Base-by-base conservation (phyloP, 2,888 invertebrate species). In the Serrognathus titanus region DNA sequence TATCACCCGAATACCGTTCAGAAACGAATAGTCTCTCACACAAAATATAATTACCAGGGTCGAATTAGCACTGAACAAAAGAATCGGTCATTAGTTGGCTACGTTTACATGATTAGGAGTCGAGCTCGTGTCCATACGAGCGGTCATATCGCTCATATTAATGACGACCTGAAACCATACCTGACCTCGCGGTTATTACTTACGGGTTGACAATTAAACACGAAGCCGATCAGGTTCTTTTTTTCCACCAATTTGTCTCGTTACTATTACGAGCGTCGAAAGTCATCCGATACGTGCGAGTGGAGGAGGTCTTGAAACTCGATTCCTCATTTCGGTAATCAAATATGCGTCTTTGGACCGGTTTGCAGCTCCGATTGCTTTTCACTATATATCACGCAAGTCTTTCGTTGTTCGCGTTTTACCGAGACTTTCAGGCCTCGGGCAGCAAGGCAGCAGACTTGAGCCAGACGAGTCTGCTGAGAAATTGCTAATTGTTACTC, bases 21-120 rank as follows among this genome's bases (percentile, higher is more conserved):
- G 20, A 43, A 43, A 43, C 43, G 43, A 11, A 43, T 11, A 16
- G 43, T 13, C 20, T 11, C 43, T 58, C 58, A 55, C 55, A 60
- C 59, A 55, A 57, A 55, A 56, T 55, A 58, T 61, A 63, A 63
- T 63, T 63, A 63, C 59, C 57, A 57, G 45, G 48, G 46, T 51
- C 55, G 53, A 60, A 61, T 61, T 55, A 58, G 58, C 58, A 60
- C 56, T 56, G 50, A 51, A 55, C 58, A 58, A 63, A 60, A 58
- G 57, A 58, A 58, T 63, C 54, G 52, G 60, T 64, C 64, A 63
- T 63, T 63, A 63, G 60, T 55, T 56, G 49, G 53, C 51, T 60
- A 38, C 43, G 43, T 54, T 48, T 49, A 43, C 12, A 20, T 20
- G 43, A 43, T 43, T 43, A 43, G 43, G 16, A 31, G 13, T 43